Evolutionary conservation across 2,888 invertebrate genomes (phyloP), one percentile per base, ranked within the genome.

Genomic region (Gari tellinella): DNA sequence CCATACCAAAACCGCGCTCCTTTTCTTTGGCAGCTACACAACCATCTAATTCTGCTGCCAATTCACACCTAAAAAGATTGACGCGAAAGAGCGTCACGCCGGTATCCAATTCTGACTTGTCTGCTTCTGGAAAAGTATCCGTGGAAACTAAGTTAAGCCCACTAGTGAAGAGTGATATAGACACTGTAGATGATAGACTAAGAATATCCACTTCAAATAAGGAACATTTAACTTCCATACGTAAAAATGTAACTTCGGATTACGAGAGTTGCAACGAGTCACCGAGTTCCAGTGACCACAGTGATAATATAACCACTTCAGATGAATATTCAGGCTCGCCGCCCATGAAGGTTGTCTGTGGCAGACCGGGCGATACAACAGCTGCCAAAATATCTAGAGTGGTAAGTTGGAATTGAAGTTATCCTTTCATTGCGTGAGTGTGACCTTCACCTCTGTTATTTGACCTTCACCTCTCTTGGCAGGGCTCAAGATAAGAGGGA

Each of bases 211-310:
- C 67, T 61, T 53, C 63, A 31, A 72, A 74, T 67, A 81, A 79
- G 46, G 73, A 80, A 51, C 82, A 78, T 46, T 58, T 81, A 31
- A 65, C 82, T 41, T 81, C 83, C 53, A 80, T 86, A 52, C 81
- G 82, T 56, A 83, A 89, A 53, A 87, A 89, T 72, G 85, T 90
- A 43, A 90, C 90, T 15, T 91, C 90, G 23, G 91, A 91, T 78
- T 91, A 91, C 76, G 92, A 93, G 80, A 92, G 92, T 62, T 78
- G 78, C 82, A 91, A 90, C 69, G 92, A 92, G 81, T 92, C 92
- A 3, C 92, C 92, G 10, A 92, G 91, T 82, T 91, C 90, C 61
- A 92, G 92, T 82, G 92, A 92, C 69, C 90, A 91, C 70, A 91
- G 91, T 81, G 91, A 91, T 75, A 86, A 88, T 77, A 84, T 89